phyloP scores from a whole-genome alignment of 1,140 invertebrate genomes.

The Streblospio benedicti region DNA sequence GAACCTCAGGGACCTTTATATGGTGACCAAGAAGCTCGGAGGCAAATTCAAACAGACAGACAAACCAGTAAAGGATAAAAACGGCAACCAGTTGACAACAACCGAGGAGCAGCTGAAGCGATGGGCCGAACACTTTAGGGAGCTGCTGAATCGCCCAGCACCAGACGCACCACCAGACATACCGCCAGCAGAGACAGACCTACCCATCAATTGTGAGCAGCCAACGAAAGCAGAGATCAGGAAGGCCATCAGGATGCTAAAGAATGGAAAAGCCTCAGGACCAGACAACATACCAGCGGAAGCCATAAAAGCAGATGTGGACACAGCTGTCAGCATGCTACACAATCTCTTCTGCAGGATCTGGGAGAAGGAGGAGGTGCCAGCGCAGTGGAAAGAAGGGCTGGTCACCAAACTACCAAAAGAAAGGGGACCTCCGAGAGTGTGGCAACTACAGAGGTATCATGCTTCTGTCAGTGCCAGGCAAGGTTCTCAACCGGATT shows the following conservation, averaged over 20 bases:
- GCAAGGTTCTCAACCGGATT: constrained; percentile 6
- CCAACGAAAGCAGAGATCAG: constrained; percentile 1
- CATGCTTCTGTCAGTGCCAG: constrained; percentile 3
- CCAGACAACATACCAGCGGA: not conserved
- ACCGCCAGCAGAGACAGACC: not conserved
- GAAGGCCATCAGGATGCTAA: not conserved
- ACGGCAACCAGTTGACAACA: not conserved
- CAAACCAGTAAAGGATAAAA: not conserved
- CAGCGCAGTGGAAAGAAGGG: constrained; percentile 21
- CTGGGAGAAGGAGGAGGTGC: constrained; percentile 1
- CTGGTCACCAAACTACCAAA: not conserved
- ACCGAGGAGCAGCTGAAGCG: constrained; percentile 1
- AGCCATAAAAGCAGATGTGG: not conserved
- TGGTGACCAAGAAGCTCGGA: not conserved
- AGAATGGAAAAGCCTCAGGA: constrained; percentile 1
- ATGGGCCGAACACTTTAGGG: constrained; percentile 1
- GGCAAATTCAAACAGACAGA: not conserved
- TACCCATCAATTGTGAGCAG: not conserved
- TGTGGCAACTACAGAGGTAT: constrained; percentile 4
- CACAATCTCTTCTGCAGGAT: not conserved
- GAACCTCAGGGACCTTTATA: not conserved
- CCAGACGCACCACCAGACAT: not conserved
- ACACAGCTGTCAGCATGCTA: no score
- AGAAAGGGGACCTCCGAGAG: constrained; percentile 3
- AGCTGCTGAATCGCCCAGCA: constrained; percentile 3